Conservation (phyloP, 2,888 invertebrate species). For the Dromius quadrimaculatus region DNA sequence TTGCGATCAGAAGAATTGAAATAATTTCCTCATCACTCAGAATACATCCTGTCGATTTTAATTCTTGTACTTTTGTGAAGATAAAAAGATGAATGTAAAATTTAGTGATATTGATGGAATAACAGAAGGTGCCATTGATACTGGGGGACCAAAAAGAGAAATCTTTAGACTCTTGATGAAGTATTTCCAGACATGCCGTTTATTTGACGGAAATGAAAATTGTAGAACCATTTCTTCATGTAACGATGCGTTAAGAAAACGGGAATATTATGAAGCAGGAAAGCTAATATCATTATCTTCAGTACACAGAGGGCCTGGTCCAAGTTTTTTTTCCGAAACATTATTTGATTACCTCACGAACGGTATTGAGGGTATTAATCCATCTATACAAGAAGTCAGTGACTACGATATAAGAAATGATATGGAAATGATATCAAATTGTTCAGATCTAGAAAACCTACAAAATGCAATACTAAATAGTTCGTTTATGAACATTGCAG, state of each 20-base stretch:
- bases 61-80: background rate
- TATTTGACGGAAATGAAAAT: background rate
- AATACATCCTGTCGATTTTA: too few relatives aligned
- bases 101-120: background rate
- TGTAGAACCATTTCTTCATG: background rate
- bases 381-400: background rate
- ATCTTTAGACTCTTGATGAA: background rate
- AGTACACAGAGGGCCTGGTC: background rate
- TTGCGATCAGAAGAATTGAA: background rate
- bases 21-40: too few relatives aligned
- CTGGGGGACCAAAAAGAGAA: background rate
- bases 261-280: background rate
- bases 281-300: background rate
- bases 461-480: background rate
- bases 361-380: background rate
- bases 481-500: background rate
- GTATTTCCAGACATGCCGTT: background rate
- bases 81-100: background rate
- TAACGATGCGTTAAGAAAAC: background rate
- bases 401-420: background rate
- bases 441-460: background rate
- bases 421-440: background rate
- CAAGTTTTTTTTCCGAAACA: slow-evolving; percentile 1
- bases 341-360: background rate
- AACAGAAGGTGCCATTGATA: background rate